Base-by-base conservation (phyloP, 2,797 vertebrate species). In the Australoheros facetus region DNA sequence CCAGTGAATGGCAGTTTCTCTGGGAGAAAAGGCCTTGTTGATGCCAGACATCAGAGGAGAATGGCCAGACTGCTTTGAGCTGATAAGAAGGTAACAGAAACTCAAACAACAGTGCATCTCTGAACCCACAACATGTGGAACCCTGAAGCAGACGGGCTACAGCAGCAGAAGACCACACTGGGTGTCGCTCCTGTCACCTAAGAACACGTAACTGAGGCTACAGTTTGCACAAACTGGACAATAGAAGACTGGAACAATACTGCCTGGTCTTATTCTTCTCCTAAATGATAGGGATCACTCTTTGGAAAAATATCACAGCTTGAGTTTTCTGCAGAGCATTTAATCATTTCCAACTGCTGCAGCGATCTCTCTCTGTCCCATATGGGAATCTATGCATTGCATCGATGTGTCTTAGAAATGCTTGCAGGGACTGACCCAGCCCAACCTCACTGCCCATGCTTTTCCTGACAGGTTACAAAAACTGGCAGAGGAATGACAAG, bases 181-280 rank as follows among this genome's bases (percentile, higher is more conserved):
- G 37, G 37, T 64, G 16, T 13, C 7, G 23, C 13, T 42, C 7
- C 37, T 45, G 37, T 45, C 60, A 64, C 13, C 21, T 45, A 64
- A 17, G 21, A 45, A 45, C 60, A 11, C 14, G 23, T 42, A 45
- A 64, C 37, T 0, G 14, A 19, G 4, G 45, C 23, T 12, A 66
- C 39, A 48, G 26, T 66, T 66, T 42, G 17, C 8, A 26, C 26
- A 45, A 45, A 64, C 26, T 45, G 37, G 39, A 39, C 14, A 45
- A 28, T 1, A 45, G 17, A 66, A 1, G 12, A 23, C 26, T 66
- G 1, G 13, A 66, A 66, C 45, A 28, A 66, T 16, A 0, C 26
- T 0, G 4, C 39, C 8, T 28, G 14, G 39, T 48, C 0, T 28
- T 26, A 39, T 23, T 23, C 39, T 64, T 17, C 14, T 14, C n/a